phyloP scores from a whole-genome alignment of 2,888 invertebrate genomes.

The Diadegma fenestrale region DNA sequence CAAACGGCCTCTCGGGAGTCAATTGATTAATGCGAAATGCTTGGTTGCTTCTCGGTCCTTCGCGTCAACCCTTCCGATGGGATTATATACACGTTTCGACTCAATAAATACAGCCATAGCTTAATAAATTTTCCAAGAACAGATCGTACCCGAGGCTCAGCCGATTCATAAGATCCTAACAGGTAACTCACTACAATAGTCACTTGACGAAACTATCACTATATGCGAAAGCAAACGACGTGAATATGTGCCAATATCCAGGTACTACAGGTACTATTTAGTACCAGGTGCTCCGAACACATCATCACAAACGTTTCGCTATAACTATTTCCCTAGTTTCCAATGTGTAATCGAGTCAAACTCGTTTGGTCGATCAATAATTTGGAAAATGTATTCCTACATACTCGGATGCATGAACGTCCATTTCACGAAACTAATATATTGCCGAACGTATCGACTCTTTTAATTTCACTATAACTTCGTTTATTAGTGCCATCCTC shows the following conservation, averaged over 20 bases:
- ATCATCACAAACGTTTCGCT: conserved; percentile 28
- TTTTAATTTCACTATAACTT: not conserved
- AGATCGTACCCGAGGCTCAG: conserved; percentile 15
- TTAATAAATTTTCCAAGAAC: conserved; percentile 39
- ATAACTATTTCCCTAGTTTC: conserved; percentile 11
- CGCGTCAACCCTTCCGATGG: conserved; percentile 62
- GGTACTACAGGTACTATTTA: conserved; percentile 20
- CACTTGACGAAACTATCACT: conserved; percentile 5
- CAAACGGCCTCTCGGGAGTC: conserved; percentile 68
- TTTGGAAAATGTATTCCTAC: conserved; percentile 58
- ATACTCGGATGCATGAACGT: conserved; percentile 4
- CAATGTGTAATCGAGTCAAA: conserved; percentile 48
- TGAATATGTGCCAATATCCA: conserved; percentile 28
- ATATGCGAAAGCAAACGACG: conserved; percentile 1
- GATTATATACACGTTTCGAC: conserved; percentile 57
- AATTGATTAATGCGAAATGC: conserved; percentile 74
- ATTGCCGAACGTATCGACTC: conserved; percentile 6
- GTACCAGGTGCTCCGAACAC: conserved; percentile 12
- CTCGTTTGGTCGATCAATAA: conserved; percentile 63
- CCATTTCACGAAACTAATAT: not conserved
- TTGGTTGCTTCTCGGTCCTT: conserved; percentile 63
- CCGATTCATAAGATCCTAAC: conserved; percentile 57
- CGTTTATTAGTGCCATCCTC: not conserved
- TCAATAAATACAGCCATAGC: conserved; percentile 24
- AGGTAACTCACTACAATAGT: not conserved